Conservation (phyloP, 2,888 invertebrate species). For the Xiphydria camelus region DNA sequence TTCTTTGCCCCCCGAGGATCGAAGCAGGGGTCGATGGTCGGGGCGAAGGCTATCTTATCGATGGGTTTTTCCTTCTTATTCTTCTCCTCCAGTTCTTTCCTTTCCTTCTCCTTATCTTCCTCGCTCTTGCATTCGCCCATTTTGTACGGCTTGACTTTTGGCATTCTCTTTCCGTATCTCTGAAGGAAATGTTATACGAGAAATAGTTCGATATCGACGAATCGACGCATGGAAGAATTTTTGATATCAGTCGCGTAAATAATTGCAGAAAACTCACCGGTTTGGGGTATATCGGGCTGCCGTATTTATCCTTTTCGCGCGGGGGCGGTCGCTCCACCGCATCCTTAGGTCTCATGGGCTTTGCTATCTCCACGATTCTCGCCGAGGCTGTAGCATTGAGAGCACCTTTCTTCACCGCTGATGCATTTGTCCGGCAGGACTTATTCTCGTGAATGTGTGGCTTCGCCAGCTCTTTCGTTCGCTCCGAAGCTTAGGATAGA, state of each 20-base stretch:
- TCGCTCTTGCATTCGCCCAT: conserved; percentile 26
- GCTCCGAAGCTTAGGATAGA: conserved; percentile 26
- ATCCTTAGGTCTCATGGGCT: conserved; percentile 29
- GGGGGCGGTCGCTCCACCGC: conserved; percentile 29
- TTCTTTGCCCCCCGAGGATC: conserved; percentile 31
- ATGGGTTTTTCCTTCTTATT: conserved; percentile 17
- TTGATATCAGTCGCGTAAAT: too few species aligned
- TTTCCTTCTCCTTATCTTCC: conserved; percentile 4
- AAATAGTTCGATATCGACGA: too few species aligned
- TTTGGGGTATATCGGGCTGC: conserved; percentile 30
- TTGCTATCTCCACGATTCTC: conserved; percentile 26
- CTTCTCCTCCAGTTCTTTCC: conserved; percentile 10
- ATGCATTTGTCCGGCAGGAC: conserved; percentile 25
- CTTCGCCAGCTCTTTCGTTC: conserved; percentile 24
- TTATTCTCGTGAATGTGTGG: conserved; percentile 13
- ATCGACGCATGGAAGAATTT: too few species aligned
- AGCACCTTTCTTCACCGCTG: conserved; percentile 31
- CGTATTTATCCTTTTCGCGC: conserved; percentile 36
- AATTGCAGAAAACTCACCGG: conserved; percentile 33
- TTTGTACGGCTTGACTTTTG: conserved; percentile 28
- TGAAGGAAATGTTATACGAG: conserved; percentile 12
- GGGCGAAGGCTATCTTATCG: conserved; percentile 32
- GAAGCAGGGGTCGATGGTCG: conserved; percentile 39
- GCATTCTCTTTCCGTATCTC: conserved; percentile 33
- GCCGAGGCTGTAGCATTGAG: conserved; percentile 24